These are phyloP conservation scores for Dicerorhinus sumatrensis DNA, from an alignment of 2,113 vertebrate species.

Conservation along the genomic window DNA sequence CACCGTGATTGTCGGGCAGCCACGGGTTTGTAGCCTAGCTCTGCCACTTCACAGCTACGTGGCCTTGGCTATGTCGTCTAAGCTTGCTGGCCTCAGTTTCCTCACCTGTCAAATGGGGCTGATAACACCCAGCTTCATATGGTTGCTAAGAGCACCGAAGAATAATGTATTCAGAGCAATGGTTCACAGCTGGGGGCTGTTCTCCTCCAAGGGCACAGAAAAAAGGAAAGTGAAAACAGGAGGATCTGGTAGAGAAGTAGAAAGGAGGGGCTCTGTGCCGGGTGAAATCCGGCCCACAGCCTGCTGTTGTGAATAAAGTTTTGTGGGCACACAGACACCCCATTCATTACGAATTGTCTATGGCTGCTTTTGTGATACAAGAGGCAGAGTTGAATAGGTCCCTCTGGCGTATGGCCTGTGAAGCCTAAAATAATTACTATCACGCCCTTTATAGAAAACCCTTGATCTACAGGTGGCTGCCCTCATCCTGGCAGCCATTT, in stretches of 20 bases:
- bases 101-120: neutral
- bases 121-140: fast-evolving
- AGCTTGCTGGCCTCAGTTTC: neutral
- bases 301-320: neutral
- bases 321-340: neutral
- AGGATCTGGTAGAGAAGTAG: neutral
- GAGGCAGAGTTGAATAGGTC: neutral
- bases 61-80: fast-evolving
- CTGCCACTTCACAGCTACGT: fast-evolving
- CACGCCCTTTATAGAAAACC: neutral
- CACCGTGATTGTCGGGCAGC: fast-evolving
- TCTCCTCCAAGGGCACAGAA: neutral
- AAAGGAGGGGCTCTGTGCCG: fast-evolving
- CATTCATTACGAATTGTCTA: fast-evolving
- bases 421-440: neutral
- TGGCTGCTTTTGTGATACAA: neutral
- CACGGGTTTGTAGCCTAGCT: fast-evolving
- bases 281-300: fast-evolving
- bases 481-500: neutral
- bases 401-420: fast-evolving
- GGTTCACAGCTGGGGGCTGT: fast-evolving
- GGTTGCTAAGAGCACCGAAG: fast-evolving
- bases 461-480: neutral
- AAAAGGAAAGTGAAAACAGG: no score
- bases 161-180: fast-evolving